Base-by-base conservation (phyloP, 2,113 vertebrate species). In the Orientallactaga bullata region DNA sequence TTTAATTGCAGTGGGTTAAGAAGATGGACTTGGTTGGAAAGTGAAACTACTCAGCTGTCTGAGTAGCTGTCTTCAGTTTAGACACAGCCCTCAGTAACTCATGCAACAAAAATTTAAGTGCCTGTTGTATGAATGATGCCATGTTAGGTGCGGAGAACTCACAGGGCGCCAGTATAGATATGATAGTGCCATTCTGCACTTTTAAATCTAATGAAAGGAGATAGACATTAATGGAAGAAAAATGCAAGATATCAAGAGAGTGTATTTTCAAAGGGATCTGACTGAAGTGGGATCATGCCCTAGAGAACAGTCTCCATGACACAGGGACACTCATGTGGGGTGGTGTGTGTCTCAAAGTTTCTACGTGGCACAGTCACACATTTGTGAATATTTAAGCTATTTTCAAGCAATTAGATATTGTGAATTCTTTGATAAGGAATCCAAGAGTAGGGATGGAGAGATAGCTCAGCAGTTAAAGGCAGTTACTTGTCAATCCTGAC, bases 1-100 rank as follows among this genome's bases (percentile, higher is more conserved):
- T 80, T 77, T 93, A 74, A 63, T 79, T 82, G 88, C 20, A 79
- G 58, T 65, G 5, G 35, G 32, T 89, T 82, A 21, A 79, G 76
- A 88, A 86, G 91, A 85, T 26, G 79, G 28, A 60, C 18, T 32
- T 11, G 20, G 55, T 77, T 78, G 65, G 18, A 88, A 90, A 82
- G 68, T 3, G 58, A 76, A 89, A 42, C 20, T 11, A 81, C 79
- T 24, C 42, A 80, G 17, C 78, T 18, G 30, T 60, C 30, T 82
- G 8, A 0, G n/a, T n/a, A 13, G 37, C 0, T 47, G 8, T 6
- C 42, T 47, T 47, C 42, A 11, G 51, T 91, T 79, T 51, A 87
- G 66, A 65, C 42, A 71, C 0, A 60, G 20, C 66, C 0, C 11
- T 47, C 42, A 47, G 42, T 5, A 47, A 6, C 73, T 69, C 55